phyloP scores from a whole-genome alignment of 2,797 vertebrate species.

The Platyrinchus mystaceus region DNA sequence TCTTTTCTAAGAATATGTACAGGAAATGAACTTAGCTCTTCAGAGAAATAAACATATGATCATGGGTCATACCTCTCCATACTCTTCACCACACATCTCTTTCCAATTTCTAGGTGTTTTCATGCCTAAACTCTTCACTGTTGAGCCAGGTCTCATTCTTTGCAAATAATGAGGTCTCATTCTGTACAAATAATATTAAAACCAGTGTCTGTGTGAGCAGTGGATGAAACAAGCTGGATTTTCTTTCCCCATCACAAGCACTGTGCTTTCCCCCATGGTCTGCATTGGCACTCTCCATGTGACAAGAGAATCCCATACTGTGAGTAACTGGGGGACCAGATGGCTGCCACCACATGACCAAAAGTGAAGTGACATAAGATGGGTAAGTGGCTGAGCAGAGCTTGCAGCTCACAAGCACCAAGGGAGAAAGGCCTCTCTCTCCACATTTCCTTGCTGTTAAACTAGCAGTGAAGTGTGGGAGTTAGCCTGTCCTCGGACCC shows the following conservation, averaged over 20 bases:
- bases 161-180: neutral
- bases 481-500: neutral
- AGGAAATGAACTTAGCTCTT: neutral
- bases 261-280: neutral
- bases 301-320: fast-evolving
- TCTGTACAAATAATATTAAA: neutral
- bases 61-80: neutral
- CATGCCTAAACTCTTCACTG: neutral
- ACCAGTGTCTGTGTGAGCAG: neutral
- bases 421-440: neutral
- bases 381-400: neutral
- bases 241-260: neutral
- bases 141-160: neutral
- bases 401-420: neutral
- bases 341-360: neutral
- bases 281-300: fast-evolving
- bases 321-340: neutral
- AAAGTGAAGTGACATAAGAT: neutral
- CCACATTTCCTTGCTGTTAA: neutral
- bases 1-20: fast-evolving
- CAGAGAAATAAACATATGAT: neutral
- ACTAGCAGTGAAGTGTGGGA: neutral
- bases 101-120: neutral
- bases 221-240: neutral
- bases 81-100: neutral